Base-by-base conservation (phyloP, 2,113 vertebrate genomes). In the Menura novaehollandiae region DNA sequence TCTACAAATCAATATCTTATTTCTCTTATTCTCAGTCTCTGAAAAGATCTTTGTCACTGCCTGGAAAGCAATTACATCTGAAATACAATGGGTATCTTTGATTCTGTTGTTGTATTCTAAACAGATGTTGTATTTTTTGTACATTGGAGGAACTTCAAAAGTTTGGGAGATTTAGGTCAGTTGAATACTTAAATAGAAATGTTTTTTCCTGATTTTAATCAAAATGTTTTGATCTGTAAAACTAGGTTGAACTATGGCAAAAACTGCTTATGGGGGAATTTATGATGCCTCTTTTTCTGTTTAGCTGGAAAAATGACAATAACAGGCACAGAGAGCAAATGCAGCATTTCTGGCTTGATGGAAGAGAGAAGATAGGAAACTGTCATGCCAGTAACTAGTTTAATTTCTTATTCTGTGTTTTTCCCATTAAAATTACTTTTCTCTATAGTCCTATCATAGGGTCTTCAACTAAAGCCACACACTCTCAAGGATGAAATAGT, bases 221-320 rank as follows among this genome's bases (percentile, higher is more conserved):
- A 93, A 91, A 93, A 91, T 37, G 18, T 82, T 95, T 95, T 94
- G 85, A 94, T 93, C 67, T 88, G 17, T 47, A 88, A 90, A 95
- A 85, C 46, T 88, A 64, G 59, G 88, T 66, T 89, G 85, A 92
- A 67, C 41, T 53, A 53, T 49, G 1, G 2, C 30, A 92, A 76
- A 62, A 91, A 95, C 27, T 88, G 81, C 62, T 93, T 93, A 68
- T 75, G 44, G 46, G 23, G 18, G 30, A 76, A 85, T 88, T 96
- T 88, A 39, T 89, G 71, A 62, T 60, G 26, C 24, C n/a, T 74
- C 56, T 92, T 28, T 85, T 94, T 95, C 72, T 84, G 24, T 75
- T 91, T 69, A 88, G 16, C 62, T 88, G 78, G 44, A 41, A 88
- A 85, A 64, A 53, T 47, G 59, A 75, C 43, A 63, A 6, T 41